Conservation (phyloP, 1,140 invertebrate genomes). For the Leptopilina clavipes region DNA sequence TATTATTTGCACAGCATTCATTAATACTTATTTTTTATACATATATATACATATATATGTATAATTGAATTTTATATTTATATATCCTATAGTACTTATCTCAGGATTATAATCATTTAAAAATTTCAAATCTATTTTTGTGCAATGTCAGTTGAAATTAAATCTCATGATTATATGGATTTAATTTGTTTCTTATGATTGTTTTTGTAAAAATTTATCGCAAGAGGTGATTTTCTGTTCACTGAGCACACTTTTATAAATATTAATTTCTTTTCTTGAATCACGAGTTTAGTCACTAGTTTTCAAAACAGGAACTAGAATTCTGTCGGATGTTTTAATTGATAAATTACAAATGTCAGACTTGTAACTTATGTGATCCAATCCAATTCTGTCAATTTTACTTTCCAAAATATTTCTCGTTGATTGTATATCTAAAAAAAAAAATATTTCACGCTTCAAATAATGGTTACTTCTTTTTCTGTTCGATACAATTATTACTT, state of each 20-base stretch:
- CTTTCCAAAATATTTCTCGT: background rate
- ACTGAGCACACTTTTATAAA: background rate
- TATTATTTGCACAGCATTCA: background rate
- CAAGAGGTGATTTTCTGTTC: background rate
- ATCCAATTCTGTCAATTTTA: background rate
- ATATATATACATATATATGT: no score
- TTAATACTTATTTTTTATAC: background rate
- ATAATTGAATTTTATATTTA: background rate
- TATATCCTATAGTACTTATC: background rate
- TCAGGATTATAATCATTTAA: no score
- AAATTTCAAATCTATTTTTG: no score
- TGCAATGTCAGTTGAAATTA: no score
- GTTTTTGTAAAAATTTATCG: background rate
- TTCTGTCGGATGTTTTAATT: background rate
- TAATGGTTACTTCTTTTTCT: background rate
- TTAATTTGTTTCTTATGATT: conserved; percentile 7
- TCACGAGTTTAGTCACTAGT: background rate
- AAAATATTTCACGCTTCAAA: background rate
- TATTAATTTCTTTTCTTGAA: no score
- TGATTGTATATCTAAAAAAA: background rate
- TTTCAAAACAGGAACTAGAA: background rate
- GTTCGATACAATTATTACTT: conserved; percentile 23
- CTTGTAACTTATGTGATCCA: background rate
- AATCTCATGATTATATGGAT: no score
- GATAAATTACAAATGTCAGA: background rate